Base-by-base conservation (phyloP, 23 tunicate species). In the Botrylloides violaceus region DNA sequence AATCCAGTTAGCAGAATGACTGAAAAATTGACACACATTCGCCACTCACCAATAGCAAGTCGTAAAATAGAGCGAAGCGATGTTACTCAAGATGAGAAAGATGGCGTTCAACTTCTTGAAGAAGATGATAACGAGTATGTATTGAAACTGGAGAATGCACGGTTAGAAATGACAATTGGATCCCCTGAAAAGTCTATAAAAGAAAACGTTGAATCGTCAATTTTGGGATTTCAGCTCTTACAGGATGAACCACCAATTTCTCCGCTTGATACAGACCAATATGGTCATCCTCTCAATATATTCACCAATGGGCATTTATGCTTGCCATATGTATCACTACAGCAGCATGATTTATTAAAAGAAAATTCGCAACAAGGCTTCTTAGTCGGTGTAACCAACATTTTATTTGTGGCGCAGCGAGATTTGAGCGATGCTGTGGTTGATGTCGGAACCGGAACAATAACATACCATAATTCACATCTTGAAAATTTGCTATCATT, bases 301-400 rank as follows among this genome's bases (percentile, higher is more conserved):
- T 87, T 87, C 36, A 81, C 95, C 1, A 29, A 85, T 20, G 95
- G 95, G 2, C 59, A 87, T 37, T 4, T 87, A 19, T 81, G 82
- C 53, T 29, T 80, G 3, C 95, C 95, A 0, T 87, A 87, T 81
- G 63, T 87, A 29, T 73, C 84, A 2, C 70, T 87, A 32, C 95
- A 87, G 58, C 95, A 87, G 68, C 66, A 76, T 38, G 65, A 64
- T 31, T 73, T 82, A 2, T 38, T 87, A 24, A 75, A 57, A 15
- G 66, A 66, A 7, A 77, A 77, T 55, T 21, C 43, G 1, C 73
- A 71, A 71, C 61, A 80, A 29, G 95, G 95, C 6, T 87, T 75
- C 64, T 72, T 87, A 0, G 80, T 77, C 4, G 95, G 95, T 34
- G 95, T 86, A 3, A 87, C 84, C 26, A 87, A 87, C 55, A 77